phyloP scores from a whole-genome alignment of 2,113 vertebrate species.

The Xiphias gladius region DNA sequence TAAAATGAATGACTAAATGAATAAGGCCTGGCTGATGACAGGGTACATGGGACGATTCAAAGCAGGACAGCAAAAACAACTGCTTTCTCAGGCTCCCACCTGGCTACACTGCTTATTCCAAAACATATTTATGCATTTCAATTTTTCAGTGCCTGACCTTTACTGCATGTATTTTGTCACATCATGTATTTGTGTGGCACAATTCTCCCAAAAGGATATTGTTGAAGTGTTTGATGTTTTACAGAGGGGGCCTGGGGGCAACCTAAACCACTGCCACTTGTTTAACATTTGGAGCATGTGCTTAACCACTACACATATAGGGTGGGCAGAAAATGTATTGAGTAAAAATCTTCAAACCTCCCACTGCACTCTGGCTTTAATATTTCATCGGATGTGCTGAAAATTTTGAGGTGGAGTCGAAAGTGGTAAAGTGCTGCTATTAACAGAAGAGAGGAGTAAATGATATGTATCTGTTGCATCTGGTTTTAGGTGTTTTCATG shows the following conservation, averaged over 20 bases:
- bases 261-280: conserved; percentile 24
- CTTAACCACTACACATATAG: conserved; percentile 24
- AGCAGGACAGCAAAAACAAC: neutral
- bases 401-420: conserved; percentile 38
- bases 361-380: conserved; percentile 43
- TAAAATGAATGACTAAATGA: conserved; percentile 24
- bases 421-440: conserved; percentile 51
- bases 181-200: conserved; percentile 41
- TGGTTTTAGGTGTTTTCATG: conserved; percentile 23
- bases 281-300: conserved; percentile 43
- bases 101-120: neutral
- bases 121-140: conserved; percentile 28
- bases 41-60: conserved; percentile 4
- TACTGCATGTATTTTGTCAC: conserved; percentile 1
- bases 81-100: conserved; percentile 5
- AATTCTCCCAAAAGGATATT: neutral
- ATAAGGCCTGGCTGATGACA: conserved; percentile 3
- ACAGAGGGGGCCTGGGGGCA: neutral
- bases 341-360: conserved; percentile 44
- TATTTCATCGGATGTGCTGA: conserved; percentile 48
- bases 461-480: conserved; percentile 20
- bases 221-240: conserved; percentile 54
- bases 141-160: conserved; percentile 41
- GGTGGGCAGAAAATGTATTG: conserved; percentile 29
- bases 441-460: conserved; percentile 16